phyloP scores from a whole-genome alignment of 2,888 invertebrate species.

The Pycnomerus fuliginosus region DNA sequence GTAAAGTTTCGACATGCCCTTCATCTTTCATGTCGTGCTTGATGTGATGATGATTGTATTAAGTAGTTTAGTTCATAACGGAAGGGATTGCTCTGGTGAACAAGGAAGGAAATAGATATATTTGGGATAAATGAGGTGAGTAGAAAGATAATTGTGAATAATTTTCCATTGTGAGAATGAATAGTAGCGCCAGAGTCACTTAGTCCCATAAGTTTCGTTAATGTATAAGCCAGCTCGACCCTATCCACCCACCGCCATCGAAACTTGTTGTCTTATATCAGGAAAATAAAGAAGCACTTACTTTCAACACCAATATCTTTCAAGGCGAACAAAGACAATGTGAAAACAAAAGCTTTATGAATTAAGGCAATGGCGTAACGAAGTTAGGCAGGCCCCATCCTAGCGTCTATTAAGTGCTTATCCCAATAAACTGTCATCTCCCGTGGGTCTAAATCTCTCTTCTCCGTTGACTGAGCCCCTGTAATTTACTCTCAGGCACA shows the following conservation, averaged over 20 bases:
- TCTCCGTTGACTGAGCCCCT: slow-evolving; percentile 43
- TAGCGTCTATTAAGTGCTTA: slow-evolving; percentile 51
- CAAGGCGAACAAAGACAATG: slow-evolving; percentile 39
- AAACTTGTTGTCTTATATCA: slow-evolving; percentile 4
- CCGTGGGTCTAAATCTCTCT: slow-evolving; percentile 43
- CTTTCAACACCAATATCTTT: slow-evolving; percentile 44
- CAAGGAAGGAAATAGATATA: too few species aligned
- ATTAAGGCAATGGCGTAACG: slow-evolving; percentile 49
- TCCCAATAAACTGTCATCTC: slow-evolving; percentile 53
- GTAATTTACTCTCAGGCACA: slow-evolving; percentile 46
- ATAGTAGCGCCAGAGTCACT: too few species aligned
- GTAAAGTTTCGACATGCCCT: too few species aligned
- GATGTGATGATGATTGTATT: too few species aligned
- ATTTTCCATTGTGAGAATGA: too few species aligned
- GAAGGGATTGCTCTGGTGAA: too few species aligned
- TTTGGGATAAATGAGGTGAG: too few species aligned
- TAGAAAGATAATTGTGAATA: too few species aligned
- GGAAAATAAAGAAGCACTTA: slow-evolving; percentile 41
- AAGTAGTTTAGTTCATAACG: too few species aligned
- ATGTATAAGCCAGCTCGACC: too few species aligned
- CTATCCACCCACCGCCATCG: not conserved
- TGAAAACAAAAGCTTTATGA: slow-evolving; percentile 50
- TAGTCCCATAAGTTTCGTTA: too few species aligned
- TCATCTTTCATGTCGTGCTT: too few species aligned
- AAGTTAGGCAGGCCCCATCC: slow-evolving; percentile 41